phyloP scores from a whole-genome alignment of 2,888 invertebrate species.

The Trissoscelio sp. region DNA sequence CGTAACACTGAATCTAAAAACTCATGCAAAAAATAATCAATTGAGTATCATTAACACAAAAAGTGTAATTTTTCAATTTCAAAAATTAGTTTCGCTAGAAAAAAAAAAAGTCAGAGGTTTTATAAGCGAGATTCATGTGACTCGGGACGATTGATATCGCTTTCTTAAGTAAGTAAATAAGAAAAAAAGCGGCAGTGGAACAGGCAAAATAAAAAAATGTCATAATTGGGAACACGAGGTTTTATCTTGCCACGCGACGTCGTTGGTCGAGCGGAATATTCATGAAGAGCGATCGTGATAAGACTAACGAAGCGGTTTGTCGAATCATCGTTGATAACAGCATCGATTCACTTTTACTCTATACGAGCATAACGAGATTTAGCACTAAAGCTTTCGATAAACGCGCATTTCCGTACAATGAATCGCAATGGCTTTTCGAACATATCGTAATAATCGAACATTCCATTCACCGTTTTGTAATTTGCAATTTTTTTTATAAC shows the following conservation, averaged over 20 bases:
- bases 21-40: conserved; percentile 1
- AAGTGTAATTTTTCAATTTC: conserved; percentile 39
- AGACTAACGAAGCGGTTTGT: conserved; percentile 68
- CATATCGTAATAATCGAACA: conserved; percentile 58
- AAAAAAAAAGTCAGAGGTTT: conserved; percentile 20
- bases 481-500: conserved; percentile 61
- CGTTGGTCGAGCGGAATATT: conserved; percentile 62
- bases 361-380: conserved; percentile 54
- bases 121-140: conserved; percentile 23
- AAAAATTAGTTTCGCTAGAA: conserved; percentile 12
- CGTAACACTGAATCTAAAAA: background rate
- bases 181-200: conserved; percentile 2
- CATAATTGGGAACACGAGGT: conserved; percentile 64
- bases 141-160: conserved; percentile 43
- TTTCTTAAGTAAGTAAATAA: conserved; percentile 41
- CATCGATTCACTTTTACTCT: conserved; percentile 61
- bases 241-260: conserved; percentile 70
- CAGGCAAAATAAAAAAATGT: conserved; percentile 38
- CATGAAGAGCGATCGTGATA: conserved; percentile 68
- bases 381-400: conserved; percentile 51
- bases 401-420: conserved; percentile 58
- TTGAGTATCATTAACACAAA: conserved; percentile 23
- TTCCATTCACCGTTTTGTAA: conserved; percentile 66
- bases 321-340: conserved; percentile 67
- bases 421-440: conserved; percentile 35